Evolutionary conservation across 2,113 vertebrate species (phyloP).

Genomic region (Oceanodroma tethys): DNA sequence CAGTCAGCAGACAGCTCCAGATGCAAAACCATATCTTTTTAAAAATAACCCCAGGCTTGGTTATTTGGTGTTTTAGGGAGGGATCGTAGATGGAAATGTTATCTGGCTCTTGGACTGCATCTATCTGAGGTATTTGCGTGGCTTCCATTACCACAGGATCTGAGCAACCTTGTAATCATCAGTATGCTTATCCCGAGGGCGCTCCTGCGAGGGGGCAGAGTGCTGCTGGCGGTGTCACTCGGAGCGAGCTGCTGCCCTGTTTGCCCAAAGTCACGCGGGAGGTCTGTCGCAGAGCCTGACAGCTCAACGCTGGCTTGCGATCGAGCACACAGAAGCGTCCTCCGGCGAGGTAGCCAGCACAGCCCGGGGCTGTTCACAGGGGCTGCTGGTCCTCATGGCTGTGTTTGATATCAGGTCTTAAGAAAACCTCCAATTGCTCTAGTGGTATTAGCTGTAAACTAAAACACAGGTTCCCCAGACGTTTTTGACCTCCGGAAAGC

Average conservation of each 20-base stretch:
- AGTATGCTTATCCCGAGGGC: not conserved
- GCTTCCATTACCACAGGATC: not conserved
- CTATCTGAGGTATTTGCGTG: not conserved
- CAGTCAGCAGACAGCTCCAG: not conserved
- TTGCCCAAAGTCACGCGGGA: not conserved
- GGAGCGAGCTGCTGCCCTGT: rapidly evolving
- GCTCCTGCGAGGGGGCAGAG: not conserved
- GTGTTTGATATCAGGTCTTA: not conserved
- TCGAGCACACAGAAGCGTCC: not conserved
- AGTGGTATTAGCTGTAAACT: not conserved
- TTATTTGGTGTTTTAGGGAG: not conserved
- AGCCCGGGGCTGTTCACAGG: not conserved
- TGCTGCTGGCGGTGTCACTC: not conserved
- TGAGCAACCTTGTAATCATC: not conserved
- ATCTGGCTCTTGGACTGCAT: not conserved
- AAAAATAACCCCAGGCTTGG: not conserved
- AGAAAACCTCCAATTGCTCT: not conserved
- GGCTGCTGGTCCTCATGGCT: not conserved
- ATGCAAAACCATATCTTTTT: not conserved
- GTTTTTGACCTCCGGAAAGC: not conserved
- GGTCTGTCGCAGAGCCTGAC: not conserved
- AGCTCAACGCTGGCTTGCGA: not conserved
- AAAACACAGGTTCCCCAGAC: not conserved
- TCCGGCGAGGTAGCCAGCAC: rapidly evolving
- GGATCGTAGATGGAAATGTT: not conserved